A percentile compares a stretch with the other conserved stretches of the same genome.
These are phyloP conservation scores for Euphonia xanthogaster DNA, from an alignment of 2,797 vertebrate genomes.

Conservation along the genomic window DNA sequence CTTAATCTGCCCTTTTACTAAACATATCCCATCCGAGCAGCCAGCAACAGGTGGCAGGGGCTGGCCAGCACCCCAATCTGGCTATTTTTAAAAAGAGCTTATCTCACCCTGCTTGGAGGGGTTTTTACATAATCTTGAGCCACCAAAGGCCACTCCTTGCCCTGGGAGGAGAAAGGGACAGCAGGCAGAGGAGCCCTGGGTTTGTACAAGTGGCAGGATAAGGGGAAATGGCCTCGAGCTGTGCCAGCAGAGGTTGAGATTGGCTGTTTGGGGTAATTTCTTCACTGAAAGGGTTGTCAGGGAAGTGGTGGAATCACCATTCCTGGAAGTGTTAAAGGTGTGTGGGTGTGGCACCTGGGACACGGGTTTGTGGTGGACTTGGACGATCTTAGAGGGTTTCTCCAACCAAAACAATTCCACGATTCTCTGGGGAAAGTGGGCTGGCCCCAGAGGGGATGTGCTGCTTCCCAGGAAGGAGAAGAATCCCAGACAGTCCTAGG, in stretches of 20 bases:
- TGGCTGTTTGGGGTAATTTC: background rate
- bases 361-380: fast-evolving
- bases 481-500: background rate
- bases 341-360: background rate
- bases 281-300: background rate
- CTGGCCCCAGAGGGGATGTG: background rate
- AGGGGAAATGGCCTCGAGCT: fast-evolving
- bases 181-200: background rate
- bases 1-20: slow-evolving; percentile 20
- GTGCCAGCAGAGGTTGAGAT: background rate
- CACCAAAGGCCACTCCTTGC: background rate
- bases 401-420: background rate
- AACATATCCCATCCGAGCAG: background rate
- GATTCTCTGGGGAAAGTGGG: fast-evolving
- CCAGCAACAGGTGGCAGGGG: slow-evolving; percentile 44
- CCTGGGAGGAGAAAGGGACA: background rate
- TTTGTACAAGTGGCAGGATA: background rate
- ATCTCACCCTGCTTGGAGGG: background rate
- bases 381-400: background rate
- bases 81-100: slow-evolving; percentile 68
- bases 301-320: background rate
- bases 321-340: background rate
- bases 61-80: background rate
- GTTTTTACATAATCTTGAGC: slow-evolving; percentile 51
- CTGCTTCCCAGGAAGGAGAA: background rate